Base-by-base conservation (phyloP, 2,113 vertebrate genomes). In the Laticauda laticaudata region DNA sequence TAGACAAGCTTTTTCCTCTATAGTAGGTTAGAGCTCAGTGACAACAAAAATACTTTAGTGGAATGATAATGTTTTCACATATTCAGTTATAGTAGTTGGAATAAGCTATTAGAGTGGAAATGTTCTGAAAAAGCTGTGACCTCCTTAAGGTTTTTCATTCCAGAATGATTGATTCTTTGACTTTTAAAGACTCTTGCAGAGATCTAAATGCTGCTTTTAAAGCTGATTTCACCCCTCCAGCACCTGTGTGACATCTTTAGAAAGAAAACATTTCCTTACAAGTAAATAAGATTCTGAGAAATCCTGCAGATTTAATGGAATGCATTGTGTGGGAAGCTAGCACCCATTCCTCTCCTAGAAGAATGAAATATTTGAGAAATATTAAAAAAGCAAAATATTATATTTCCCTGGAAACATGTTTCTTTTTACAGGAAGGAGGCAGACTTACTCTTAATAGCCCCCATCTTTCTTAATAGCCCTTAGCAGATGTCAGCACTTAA, bases 281-380 rank as follows among this genome's bases (percentile, higher is more conserved):
- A 61, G 0, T 0, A n/a, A 95, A 92, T 95, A 94, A 93, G 94
- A 89, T 94, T 95, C 48, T 94, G 94, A 97, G 95, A 95, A 94
- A 95, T 94, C 75, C 91, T 95, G 89, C 94, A 94, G 89, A 93
- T 92, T 90, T 95, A 93, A 93, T 94, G 95, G 96, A 94, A 92
- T 95, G 91, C 51, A 93, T 96, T 5, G 45, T 45, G 4, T 45
- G 45, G 45, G 4, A 45, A 45, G 45, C 4, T 45, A 45, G 45
- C 4, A 5, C 45, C 45, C 4, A 45, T 45, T 45, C 45, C 45
- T 45, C 45, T 45, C 4, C 45, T 45, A 45, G 45, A 45, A 45
- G 45, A 45, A 45, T 45, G 4, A 45, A 45, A 45, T 45, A 45
- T 45, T 45, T 45, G 45, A 45, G 45, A 45, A 45, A 45, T 45